phyloP scores from a whole-genome alignment of 2,888 invertebrate genomes.

The Hydrotaea diabolus region DNA sequence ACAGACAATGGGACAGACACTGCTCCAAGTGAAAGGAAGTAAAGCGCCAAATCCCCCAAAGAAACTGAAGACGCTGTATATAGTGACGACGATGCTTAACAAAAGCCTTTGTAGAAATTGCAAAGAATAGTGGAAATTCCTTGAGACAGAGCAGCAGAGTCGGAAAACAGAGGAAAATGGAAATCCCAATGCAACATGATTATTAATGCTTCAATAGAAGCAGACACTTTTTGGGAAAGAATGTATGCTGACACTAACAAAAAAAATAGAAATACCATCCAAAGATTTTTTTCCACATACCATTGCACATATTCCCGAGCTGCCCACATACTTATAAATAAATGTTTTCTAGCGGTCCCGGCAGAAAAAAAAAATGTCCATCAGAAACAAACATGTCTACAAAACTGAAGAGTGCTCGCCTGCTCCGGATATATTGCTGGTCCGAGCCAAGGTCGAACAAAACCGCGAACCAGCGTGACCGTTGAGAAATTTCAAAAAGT shows the following conservation, averaged over 20 bases:
- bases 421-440: no score
- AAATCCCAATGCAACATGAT: slow-evolving; percentile 62
- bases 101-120: slow-evolving; percentile 44
- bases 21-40: slow-evolving; percentile 19
- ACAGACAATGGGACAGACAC: background rate
- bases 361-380: no score
- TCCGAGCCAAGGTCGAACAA: no score
- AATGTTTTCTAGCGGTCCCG: no score
- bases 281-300: slow-evolving; percentile 27
- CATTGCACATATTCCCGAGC: slow-evolving; percentile 2
- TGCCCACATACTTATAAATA: no score
- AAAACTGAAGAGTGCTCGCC: no score
- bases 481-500: no score
- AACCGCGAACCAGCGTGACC: no score
- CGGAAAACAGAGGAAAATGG: slow-evolving; percentile 39
- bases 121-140: slow-evolving; percentile 39
- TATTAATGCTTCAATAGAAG: slow-evolving; percentile 64
- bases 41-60: background rate
- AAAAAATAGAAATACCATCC: slow-evolving; percentile 1
- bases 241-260: background rate
- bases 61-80: no score
- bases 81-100: slow-evolving; percentile 3
- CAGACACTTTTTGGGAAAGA: slow-evolving; percentile 48
- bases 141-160: slow-evolving; percentile 16
- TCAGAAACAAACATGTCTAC: no score